Conservation (phyloP, 2,888 invertebrate genomes). For the Machimus atricapillus region DNA sequence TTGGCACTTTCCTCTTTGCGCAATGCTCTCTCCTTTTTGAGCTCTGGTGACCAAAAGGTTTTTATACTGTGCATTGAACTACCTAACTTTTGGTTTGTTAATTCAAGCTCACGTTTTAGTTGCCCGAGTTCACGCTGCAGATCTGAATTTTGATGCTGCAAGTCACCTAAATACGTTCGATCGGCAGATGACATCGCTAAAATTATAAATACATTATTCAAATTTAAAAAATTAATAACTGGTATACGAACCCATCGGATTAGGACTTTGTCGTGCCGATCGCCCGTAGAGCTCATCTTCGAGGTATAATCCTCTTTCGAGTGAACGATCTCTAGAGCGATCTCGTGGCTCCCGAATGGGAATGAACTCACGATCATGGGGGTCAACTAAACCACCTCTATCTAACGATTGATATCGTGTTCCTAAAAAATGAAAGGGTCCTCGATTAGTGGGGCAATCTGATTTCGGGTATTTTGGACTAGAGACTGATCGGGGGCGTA, state of each 20-base stretch:
- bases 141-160: conserved; percentile 94
- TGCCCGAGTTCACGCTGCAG: conserved; percentile 90
- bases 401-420: conserved; percentile 75
- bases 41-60: conserved; percentile 99
- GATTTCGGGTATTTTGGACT: not conserved
- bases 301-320: conserved; percentile 74
- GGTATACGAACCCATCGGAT: conserved; percentile 64
- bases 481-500: conserved; percentile 47
- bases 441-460: not conserved
- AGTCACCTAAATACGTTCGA: conserved; percentile 79
- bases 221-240: not conserved
- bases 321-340: conserved; percentile 71
- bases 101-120: conserved; percentile 91
- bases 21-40: conserved; percentile 96
- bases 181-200: conserved; percentile 64
- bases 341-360: conserved; percentile 81
- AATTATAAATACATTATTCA: not conserved
- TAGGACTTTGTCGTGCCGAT: conserved; percentile 75
- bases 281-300: conserved; percentile 75
- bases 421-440: conserved; percentile 51
- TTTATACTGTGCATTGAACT: conserved; percentile 99
- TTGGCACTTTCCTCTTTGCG: conserved; percentile 98
- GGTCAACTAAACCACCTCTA: conserved; percentile 74
- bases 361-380: conserved; percentile 84
- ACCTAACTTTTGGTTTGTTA: conserved; percentile 96